Conservation (phyloP, 2,113 vertebrate species). For the Serinus canaria region DNA sequence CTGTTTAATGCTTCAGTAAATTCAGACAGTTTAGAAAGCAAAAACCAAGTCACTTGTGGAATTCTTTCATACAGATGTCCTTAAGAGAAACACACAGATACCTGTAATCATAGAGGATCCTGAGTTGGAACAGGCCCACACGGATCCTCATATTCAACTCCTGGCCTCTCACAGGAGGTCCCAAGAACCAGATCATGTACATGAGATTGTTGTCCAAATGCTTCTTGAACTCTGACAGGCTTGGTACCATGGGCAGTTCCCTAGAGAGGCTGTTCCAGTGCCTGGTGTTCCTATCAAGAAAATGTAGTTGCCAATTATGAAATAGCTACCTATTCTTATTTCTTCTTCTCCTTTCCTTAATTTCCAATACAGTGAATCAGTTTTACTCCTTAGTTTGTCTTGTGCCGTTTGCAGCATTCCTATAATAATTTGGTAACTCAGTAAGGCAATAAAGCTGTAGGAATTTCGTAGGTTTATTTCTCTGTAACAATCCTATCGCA, state of each 20-base stretch:
- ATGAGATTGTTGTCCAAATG: not conserved
- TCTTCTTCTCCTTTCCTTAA: not conserved
- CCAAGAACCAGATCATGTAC: not conserved
- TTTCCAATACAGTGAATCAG: not conserved
- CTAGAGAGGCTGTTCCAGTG: not conserved
- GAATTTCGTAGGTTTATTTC: not conserved
- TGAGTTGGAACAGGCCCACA: not conserved
- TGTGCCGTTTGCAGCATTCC: not conserved
- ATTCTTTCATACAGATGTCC: not conserved
- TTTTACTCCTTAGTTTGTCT: not conserved
- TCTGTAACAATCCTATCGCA: accelerated
- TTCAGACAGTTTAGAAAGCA: not conserved
- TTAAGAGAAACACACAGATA: not conserved
- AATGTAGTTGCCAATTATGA: not conserved
- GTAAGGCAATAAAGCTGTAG: not conserved
- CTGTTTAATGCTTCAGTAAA: not conserved
- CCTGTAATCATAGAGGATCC: not conserved
- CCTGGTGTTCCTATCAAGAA: not conserved
- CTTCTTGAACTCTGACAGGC: not conserved
- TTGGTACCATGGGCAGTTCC: not conserved
- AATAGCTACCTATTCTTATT: not conserved
- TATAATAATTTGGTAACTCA: not conserved
- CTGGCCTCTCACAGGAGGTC: too few relatives aligned
- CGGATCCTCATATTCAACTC: not conserved
- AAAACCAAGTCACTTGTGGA: not conserved